A percentile compares a stretch with the other conserved stretches of the same genome.
Evolutionary conservation across 2,888 invertebrate genomes (phyloP).

Genomic region (Cephus nigrinus): DNA sequence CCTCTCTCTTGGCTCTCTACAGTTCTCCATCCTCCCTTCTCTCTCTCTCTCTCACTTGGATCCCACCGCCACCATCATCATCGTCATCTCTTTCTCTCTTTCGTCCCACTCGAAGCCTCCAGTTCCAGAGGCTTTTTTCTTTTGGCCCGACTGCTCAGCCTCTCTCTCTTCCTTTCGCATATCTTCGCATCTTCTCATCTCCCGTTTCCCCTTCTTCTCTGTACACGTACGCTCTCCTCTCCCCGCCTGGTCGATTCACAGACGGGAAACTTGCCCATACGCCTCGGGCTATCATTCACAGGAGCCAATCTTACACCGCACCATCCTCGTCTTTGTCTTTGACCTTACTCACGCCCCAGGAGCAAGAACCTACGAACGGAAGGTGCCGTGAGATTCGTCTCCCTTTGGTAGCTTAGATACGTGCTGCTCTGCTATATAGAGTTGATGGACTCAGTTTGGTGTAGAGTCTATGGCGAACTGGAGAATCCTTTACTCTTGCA

Average conservation of each 20-base stretch:
- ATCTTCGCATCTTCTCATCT: conserved; percentile 17
- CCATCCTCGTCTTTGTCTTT: conserved; percentile 26
- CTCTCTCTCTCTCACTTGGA: not conserved
- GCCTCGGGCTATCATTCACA: conserved; percentile 59
- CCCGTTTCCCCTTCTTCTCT: conserved; percentile 20
- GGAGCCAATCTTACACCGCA: conserved; percentile 60
- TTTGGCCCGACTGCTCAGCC: conserved; percentile 8
- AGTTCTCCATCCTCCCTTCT: conserved; percentile 7
- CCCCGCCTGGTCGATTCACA: conserved; percentile 41
- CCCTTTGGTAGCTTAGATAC: not conserved
- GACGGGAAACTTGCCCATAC: conserved; percentile 53
- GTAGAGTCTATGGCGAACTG: no score
- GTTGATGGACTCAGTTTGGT: no score
- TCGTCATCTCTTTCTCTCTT: conserved; percentile 4
- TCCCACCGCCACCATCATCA: no score
- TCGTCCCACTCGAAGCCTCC: conserved; percentile 1
- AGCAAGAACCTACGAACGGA: not conserved
- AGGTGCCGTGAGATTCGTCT: not conserved
- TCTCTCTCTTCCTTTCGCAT: conserved; percentile 3
- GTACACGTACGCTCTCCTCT: conserved; percentile 15
- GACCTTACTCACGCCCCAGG: conserved; percentile 2
- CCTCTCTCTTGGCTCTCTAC: not conserved
- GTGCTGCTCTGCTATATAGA: no score
- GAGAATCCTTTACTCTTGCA: no score
- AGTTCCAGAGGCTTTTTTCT: conserved; percentile 15